Base-by-base conservation (phyloP, 2,888 invertebrate genomes). In the Disparrhopalites patrizii region DNA sequence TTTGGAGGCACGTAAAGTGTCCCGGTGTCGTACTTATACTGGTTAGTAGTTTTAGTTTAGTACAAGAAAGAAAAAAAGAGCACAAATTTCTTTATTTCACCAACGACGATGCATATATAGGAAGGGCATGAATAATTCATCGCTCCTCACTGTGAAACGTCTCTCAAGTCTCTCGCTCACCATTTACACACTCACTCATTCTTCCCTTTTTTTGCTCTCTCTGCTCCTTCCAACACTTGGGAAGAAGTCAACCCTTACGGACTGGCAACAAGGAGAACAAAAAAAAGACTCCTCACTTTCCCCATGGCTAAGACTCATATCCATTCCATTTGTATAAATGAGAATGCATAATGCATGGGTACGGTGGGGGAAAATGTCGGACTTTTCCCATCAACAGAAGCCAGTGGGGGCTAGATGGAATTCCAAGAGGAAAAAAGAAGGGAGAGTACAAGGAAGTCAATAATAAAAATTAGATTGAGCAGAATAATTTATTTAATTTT, bases 21-120 rank as follows among this genome's bases (percentile, higher is more conserved):
- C n/a, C n/a, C n/a, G n/a, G n/a, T n/a, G n/a, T n/a, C n/a, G n/a
- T n/a, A n/a, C n/a, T n/a, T n/a, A n/a, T n/a, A n/a, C n/a, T n/a
- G n/a, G n/a, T n/a, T n/a, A n/a, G n/a, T n/a, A n/a, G n/a, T n/a
- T n/a, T n/a, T n/a, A n/a, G n/a, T n/a, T n/a, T n/a, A n/a, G n/a
- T n/a, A n/a, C n/a, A n/a, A n/a, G n/a, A n/a, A n/a, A n/a, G n/a
- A n/a, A n/a, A n/a, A n/a, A n/a, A 47, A 36, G 43, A 30, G 50
- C n/a, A n/a, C n/a, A 60, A 60, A 60, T 60, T 60, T 60, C 60
- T 60, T 47, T 23, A 60, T 60, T 60, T 60, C 60, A 47, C 60
- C 43, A 60, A 31, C 31, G 27, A 2, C 33, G 23, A 56, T 36
- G 13, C 56, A 20, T 25, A 36, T 8, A 47, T 25, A n/a, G n/a